phyloP scores from a whole-genome alignment of 2,888 invertebrate genomes.

The Poecilus cupreus region DNA sequence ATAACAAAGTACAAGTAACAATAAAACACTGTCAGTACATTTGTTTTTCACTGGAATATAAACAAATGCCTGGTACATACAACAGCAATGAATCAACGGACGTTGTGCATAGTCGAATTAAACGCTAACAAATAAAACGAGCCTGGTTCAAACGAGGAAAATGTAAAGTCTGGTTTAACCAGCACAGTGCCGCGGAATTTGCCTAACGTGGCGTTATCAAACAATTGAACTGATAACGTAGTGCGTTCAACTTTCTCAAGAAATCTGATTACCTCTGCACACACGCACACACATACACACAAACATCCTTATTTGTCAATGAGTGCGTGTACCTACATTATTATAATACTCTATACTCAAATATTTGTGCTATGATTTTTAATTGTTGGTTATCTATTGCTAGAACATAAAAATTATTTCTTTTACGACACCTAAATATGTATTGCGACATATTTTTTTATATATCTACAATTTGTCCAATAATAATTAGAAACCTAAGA shows the following conservation, averaged over 20 bases:
- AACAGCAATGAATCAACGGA: slow-evolving; percentile 5
- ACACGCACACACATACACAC: background rate
- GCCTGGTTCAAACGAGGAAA: background rate
- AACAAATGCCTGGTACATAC: background rate
- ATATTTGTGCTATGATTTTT: background rate
- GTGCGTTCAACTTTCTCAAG: slow-evolving; percentile 41
- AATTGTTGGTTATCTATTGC: no score
- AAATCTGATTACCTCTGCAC: slow-evolving; percentile 35
- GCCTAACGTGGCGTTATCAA: slow-evolving; percentile 23
- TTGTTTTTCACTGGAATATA: background rate
- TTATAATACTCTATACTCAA: background rate
- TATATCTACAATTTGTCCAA: no score
- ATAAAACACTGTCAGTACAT: background rate
- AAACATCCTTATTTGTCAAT: background rate
- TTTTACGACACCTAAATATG: no score
- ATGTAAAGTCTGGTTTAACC: background rate
- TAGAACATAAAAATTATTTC: no score
- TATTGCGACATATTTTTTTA: no score
- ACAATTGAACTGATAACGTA: slow-evolving; percentile 34
- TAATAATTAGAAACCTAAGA: no score
- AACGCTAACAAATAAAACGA: background rate
- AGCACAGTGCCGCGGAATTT: background rate
- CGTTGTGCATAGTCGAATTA: background rate
- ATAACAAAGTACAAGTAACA: slow-evolving; percentile 5
- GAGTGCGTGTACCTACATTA: background rate